Percentiles rank a stretch among this genome's conserved stretches.
These are phyloP conservation scores for Lymantria dispar DNA, from an alignment of 2,888 invertebrate genomes.

Conservation along the genomic window DNA sequence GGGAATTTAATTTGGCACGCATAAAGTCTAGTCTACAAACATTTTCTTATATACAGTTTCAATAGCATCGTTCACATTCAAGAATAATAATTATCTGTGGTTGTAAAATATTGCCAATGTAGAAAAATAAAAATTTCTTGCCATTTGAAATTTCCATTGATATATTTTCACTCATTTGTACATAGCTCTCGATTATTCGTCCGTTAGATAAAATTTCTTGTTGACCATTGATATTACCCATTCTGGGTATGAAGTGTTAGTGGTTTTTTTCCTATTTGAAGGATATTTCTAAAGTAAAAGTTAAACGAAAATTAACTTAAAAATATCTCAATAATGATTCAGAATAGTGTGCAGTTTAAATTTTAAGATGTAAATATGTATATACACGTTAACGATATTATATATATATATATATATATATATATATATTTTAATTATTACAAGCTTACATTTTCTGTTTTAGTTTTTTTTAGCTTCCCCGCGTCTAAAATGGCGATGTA, in stretches of 20 bases:
- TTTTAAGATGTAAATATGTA: constrained; percentile 80
- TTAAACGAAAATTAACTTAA: constrained; percentile 34
- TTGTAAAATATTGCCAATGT: neutral
- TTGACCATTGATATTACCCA: constrained; percentile 44
- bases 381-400: constrained; percentile 74
- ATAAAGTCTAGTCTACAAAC: constrained; percentile 22
- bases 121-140: constrained; percentile 14
- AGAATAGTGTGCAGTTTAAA: constrained; percentile 55
- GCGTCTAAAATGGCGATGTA: constrained; percentile 19
- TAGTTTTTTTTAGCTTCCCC: constrained; percentile 40
- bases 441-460: constrained; percentile 54
- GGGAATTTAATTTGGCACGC: constrained; percentile 35
- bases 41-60: constrained; percentile 2
- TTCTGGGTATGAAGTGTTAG: constrained; percentile 36
- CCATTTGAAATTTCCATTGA: constrained; percentile 42
- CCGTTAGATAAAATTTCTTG: constrained; percentile 58
- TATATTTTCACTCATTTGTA: constrained; percentile 51
- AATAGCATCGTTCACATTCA: neutral
- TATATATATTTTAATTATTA: constrained; percentile 51
- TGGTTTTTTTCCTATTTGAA: constrained; percentile 25
- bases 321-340: constrained; percentile 50
- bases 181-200: constrained; percentile 57
- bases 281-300: constrained; percentile 32
- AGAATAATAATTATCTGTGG: neutral
- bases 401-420: too few species aligned